These are phyloP conservation scores for Ptychodera flava DNA, from an alignment of 35 echinoderm and acorn worm species.

Conservation along the genomic window DNA sequence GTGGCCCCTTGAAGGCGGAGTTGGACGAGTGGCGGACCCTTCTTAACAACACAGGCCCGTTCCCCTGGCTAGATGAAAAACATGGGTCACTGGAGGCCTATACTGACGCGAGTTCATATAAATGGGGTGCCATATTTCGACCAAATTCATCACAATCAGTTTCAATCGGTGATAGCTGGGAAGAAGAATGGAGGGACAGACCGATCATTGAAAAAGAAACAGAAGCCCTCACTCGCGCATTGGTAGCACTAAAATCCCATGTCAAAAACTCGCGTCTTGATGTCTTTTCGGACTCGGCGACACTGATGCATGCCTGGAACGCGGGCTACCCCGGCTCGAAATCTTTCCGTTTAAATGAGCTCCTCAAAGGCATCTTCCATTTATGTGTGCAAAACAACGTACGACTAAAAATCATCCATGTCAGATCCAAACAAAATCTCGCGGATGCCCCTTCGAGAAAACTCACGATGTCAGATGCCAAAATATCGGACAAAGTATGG, in stretches of 20 bases:
- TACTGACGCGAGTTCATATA: neutral
- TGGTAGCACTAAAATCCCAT: neutral
- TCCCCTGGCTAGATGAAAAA: neutral
- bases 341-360: neutral
- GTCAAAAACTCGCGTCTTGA: neutral
- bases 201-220: neutral
- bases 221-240: neutral
- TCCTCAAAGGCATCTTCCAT: neutral
- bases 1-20: neutral
- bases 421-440: neutral
- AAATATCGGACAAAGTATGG: neutral
- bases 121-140: neutral
- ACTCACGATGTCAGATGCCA: neutral
- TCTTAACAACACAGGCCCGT: neutral
- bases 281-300: neutral
- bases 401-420: neutral
- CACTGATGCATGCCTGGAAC: neutral
- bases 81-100: neutral
- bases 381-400: neutral
- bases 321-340: neutral
- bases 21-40: neutral
- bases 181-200: neutral
- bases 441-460: neutral
- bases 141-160: neutral
- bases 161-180: neutral